Conservation (phyloP, 2,888 invertebrate species). For the Panorpa germanica region DNA sequence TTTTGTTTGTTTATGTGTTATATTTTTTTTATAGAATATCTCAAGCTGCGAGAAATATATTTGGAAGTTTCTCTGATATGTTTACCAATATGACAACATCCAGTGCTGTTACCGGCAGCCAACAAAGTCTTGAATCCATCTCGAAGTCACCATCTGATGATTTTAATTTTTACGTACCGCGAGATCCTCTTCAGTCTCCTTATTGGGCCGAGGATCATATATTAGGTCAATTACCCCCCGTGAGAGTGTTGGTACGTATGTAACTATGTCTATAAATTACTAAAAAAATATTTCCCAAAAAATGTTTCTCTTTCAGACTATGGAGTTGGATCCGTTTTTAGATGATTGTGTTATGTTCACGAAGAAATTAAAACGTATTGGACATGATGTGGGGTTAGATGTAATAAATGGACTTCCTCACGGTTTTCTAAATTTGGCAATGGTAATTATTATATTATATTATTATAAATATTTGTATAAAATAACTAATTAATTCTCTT, state of each 20-base stretch:
- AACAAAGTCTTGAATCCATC: conserved; percentile 27
- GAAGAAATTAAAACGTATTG: conserved; percentile 59
- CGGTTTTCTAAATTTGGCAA: conserved; percentile 86
- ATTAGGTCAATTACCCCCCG: conserved; percentile 63
- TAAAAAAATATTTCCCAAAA: too few species aligned
- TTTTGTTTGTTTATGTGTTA: too few species aligned
- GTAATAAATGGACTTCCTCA: conserved; percentile 83
- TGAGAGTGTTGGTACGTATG: conserved; percentile 60
- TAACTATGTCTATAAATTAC: conserved; percentile 7
- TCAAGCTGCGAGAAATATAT: conserved; percentile 30
- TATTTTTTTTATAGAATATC: conserved; percentile 26
- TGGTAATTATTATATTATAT: conserved; percentile 31
- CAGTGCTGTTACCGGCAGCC: conserved; percentile 20
- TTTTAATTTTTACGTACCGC: conserved; percentile 52
- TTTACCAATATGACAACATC: conserved; percentile 30
- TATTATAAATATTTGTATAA: too few species aligned
- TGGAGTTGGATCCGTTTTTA: conserved; percentile 85
- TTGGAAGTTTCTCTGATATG: conserved; percentile 31
- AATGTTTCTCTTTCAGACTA: conserved; percentile 37
- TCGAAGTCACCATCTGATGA: conserved; percentile 43
- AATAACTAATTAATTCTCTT: conserved; percentile 6
- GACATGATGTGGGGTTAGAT: conserved; percentile 60
- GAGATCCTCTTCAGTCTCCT: conserved; percentile 77
- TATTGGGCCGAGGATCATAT: conserved; percentile 66
- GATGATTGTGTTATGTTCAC: conserved; percentile 96